Percentiles rank a stretch among this genome's conserved stretches.
These are phyloP conservation scores for Sternarchorhynchus goeldii DNA, from an alignment of 2,797 vertebrate genomes.

Conservation along the genomic window DNA sequence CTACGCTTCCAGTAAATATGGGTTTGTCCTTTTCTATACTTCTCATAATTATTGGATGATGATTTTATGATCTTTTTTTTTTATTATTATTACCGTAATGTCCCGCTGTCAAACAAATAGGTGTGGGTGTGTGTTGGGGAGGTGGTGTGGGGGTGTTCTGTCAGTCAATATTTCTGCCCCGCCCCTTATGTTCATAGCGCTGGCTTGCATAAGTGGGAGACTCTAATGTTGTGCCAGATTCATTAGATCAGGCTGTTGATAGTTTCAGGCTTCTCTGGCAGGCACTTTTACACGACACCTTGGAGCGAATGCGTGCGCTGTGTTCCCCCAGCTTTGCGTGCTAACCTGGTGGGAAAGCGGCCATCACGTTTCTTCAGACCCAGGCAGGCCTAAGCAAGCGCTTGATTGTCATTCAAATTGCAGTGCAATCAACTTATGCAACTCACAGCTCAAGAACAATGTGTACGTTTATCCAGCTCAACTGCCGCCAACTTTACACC, in stretches of 20 bases:
- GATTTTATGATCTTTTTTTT: no score
- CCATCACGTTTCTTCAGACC: neutral
- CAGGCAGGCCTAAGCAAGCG: conserved; percentile 32
- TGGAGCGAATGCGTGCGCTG: conserved; percentile 21
- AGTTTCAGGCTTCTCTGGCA: conserved; percentile 24
- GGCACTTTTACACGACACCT: conserved; percentile 35
- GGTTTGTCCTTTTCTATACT: no score
- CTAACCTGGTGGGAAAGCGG: conserved; percentile 38
- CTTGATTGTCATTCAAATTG: conserved; percentile 40
- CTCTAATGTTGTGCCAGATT: conserved; percentile 42
- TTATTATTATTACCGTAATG: no score
- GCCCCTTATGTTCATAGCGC: conserved; percentile 8
- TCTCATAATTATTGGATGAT: no score
- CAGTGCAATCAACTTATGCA: conserved; percentile 17
- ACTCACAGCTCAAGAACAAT: conserved; percentile 28
- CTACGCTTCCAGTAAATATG: no score
- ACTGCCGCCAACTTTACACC: conserved; percentile 4
- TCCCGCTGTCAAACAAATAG: no score
- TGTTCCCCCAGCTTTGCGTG: conserved; percentile 40
- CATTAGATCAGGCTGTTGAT: conserved; percentile 44
- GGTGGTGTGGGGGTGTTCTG: neutral
- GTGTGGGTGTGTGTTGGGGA: no score
- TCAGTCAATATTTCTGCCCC: neutral
- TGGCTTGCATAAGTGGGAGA: conserved; percentile 22
- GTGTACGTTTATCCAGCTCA: conserved; percentile 16